A percentile compares a stretch with the other conserved stretches of the same genome.
These are phyloP conservation scores for Drosophila ercepeae DNA, from an alignment of 1,140 invertebrate genomes.

Conservation along the genomic window DNA sequence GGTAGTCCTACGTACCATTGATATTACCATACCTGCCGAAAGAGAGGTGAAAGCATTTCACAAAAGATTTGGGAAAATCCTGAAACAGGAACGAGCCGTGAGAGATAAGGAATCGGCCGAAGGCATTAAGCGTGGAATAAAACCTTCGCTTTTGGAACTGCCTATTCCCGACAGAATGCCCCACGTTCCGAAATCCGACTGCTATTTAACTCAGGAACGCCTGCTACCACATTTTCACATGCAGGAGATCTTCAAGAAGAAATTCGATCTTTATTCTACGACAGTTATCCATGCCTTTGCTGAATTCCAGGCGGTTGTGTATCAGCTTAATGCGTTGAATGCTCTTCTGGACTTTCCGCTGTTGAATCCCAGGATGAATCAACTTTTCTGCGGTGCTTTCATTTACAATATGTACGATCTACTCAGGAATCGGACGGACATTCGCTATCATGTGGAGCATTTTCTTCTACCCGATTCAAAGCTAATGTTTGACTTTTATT, in stretches of 20 bases:
- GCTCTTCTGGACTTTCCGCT: slow-evolving; percentile 86
- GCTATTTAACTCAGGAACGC: slow-evolving; percentile 86
- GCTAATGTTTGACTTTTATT: slow-evolving; percentile 84
- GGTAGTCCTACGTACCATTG: slow-evolving; percentile 87
- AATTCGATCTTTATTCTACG: slow-evolving; percentile 86
- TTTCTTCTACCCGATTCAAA: slow-evolving; percentile 84
- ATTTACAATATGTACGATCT: slow-evolving; percentile 89
- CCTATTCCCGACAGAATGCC: slow-evolving; percentile 84
- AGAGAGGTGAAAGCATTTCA: slow-evolving; percentile 84
- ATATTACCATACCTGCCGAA: slow-evolving; percentile 86
- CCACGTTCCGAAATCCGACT: slow-evolving; percentile 85
- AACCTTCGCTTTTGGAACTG: slow-evolving; percentile 44
- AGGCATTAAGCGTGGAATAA: slow-evolving; percentile 56
- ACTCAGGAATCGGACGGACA: slow-evolving; percentile 85
- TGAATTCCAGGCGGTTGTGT: slow-evolving; percentile 89
- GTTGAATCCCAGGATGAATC: slow-evolving; percentile 84
- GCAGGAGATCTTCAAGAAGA: slow-evolving; percentile 85
- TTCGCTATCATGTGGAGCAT: slow-evolving; percentile 85
- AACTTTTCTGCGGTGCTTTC: slow-evolving; percentile 89
- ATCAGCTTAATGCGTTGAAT: slow-evolving; percentile 87
- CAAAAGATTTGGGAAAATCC: slow-evolving; percentile 77
- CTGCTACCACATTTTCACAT: slow-evolving; percentile 88
- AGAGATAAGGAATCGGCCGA: slow-evolving; percentile 55
- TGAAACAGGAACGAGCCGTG: slow-evolving; percentile 61
- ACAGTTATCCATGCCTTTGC: slow-evolving; percentile 88